Evolutionary conservation across 2,113 vertebrate genomes (phyloP).

Genomic region (Neofelis nebulosa): DNA sequence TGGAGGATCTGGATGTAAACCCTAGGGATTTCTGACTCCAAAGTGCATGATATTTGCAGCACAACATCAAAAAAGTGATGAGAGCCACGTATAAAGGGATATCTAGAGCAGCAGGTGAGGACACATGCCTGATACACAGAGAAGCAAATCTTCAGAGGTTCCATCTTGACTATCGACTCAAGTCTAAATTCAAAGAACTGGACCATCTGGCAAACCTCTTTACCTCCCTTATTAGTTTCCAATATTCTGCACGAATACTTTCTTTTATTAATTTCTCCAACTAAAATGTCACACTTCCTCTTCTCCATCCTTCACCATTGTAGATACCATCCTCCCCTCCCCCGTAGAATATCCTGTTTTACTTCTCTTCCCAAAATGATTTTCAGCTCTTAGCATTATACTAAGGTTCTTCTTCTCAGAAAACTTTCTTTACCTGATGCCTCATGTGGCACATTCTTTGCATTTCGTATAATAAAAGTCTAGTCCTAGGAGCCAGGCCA

Average conservation of each 20-base stretch:
- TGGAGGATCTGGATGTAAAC: background rate
- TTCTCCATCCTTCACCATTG: background rate
- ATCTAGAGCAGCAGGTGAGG: background rate
- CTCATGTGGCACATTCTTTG: background rate
- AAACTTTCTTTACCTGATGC: background rate
- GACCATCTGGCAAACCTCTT: no score
- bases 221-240: background rate
- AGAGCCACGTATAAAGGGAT: background rate
- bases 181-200: background rate
- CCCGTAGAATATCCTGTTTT: background rate
- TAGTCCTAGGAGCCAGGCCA: background rate
- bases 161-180: background rate
- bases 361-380: background rate
- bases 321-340: background rate
- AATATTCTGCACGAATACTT: background rate
- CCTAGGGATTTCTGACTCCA: background rate
- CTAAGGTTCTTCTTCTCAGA: background rate
- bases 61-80: background rate
- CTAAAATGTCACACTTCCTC: background rate
- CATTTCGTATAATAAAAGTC: no score
- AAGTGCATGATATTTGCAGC: background rate
- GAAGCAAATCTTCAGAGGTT: background rate
- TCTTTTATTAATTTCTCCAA: background rate
- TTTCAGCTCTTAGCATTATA: background rate
- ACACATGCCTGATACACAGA: background rate